These are phyloP conservation scores for Cirrhinus molitorella DNA, from an alignment of 2,797 vertebrate species.

Conservation along the genomic window DNA sequence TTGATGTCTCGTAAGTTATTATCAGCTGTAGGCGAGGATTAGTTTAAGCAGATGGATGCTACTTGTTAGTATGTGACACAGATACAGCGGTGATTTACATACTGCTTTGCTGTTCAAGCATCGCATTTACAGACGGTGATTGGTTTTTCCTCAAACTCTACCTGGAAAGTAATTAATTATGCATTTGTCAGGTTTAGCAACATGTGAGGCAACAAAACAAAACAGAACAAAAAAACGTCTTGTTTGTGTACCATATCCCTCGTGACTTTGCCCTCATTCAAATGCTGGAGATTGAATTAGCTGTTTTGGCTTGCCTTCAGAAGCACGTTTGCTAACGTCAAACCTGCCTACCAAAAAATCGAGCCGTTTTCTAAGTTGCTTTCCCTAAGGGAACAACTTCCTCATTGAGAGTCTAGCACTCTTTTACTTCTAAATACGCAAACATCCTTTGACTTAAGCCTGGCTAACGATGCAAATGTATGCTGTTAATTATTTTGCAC, in stretches of 20 bases:
- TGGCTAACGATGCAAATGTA: conserved; percentile 78
- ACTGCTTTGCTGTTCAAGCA: conserved; percentile 23
- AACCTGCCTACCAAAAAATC: neutral
- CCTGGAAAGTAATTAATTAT: conserved; percentile 34
- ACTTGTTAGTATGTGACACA: conserved; percentile 39
- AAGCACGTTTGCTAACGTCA: conserved; percentile 14
- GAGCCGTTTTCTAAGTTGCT: conserved; percentile 4
- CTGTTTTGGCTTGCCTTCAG: conserved; percentile 5
- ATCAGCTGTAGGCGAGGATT: conserved; percentile 56
- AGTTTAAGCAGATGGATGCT: conserved; percentile 45
- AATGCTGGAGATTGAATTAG: conserved; percentile 17
- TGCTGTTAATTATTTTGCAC: conserved; percentile 77
- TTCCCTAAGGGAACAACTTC: conserved; percentile 10
- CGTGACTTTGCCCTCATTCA: conserved; percentile 10
- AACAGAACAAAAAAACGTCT: neutral
- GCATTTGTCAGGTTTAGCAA: conserved; percentile 32
- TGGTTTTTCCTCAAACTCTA: conserved; percentile 30
- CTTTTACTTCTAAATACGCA: conserved; percentile 66
- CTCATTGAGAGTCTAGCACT: conserved; percentile 48
- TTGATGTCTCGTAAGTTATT: conserved; percentile 57
- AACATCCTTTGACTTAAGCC: conserved; percentile 76
- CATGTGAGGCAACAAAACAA: conserved; percentile 27
- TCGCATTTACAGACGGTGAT: conserved; percentile 25
- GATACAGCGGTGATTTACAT: conserved; percentile 31
- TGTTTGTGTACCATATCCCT: neutral